Conservation (phyloP, 2,113 vertebrate genomes). For the Alces alces region DNA sequence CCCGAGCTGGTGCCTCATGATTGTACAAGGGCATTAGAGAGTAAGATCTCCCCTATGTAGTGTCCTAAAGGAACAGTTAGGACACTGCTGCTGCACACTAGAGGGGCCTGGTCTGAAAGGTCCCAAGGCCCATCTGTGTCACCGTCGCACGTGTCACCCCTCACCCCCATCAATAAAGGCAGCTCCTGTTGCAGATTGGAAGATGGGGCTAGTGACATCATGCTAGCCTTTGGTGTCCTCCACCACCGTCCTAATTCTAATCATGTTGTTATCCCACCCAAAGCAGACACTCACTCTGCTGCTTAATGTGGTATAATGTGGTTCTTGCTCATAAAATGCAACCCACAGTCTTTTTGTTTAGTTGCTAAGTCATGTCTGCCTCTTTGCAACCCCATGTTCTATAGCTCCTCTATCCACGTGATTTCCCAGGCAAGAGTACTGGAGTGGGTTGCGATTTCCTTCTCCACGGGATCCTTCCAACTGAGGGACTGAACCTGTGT, state of each 20-base stretch:
- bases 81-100: background rate
- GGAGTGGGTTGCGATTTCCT: background rate
- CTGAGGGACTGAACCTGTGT: background rate
- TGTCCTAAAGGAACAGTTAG: background rate
- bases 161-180: background rate
- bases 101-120: background rate
- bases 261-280: background rate
- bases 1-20: background rate
- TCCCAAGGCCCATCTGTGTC: background rate
- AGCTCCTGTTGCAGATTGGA: constrained; percentile 30
- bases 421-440: background rate
- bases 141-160: background rate
- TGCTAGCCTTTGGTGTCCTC: background rate
- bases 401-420: background rate
- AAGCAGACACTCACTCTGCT: background rate
- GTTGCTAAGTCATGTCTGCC: background rate
- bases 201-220: constrained; percentile 54
- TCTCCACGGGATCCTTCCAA: background rate
- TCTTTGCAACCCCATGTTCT: background rate
- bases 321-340: background rate
- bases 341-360: background rate
- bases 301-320: background rate
- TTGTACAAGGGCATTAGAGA: background rate
- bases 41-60: background rate
- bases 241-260: background rate